Conservation (phyloP, 2,797 vertebrate genomes). For the Myotis pilosus region DNA sequence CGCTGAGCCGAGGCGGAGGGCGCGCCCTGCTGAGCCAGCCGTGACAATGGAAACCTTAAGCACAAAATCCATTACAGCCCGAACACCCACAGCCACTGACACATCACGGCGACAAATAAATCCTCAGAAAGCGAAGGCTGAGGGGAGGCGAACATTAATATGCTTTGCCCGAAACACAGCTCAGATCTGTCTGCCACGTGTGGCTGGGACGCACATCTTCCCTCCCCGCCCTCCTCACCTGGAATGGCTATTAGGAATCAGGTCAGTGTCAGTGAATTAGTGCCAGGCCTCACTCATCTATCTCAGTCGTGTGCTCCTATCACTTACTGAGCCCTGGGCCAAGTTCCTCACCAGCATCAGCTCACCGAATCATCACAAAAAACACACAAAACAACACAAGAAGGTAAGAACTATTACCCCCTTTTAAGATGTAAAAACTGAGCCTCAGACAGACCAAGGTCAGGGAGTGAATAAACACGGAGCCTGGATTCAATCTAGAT, state of each 20-base stretch:
- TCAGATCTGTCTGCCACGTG: background rate
- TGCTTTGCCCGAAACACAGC: background rate
- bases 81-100: background rate
- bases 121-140: background rate
- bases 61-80: slow-evolving; percentile 54
- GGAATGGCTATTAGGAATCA: background rate
- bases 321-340: background rate
- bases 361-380: background rate
- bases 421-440: background rate
- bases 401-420: background rate
- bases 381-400: too few relatives aligned
- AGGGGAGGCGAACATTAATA: background rate
- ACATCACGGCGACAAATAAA: background rate
- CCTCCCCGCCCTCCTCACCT: background rate
- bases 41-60: slow-evolving; percentile 43
- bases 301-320: background rate
- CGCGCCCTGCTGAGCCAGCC: background rate
- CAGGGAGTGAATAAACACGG: background rate
- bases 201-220: background rate
- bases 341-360: background rate
- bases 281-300: background rate
- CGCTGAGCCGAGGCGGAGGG: background rate
- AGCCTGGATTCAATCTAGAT: background rate
- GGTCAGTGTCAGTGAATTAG: background rate
- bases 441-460: background rate